These are phyloP conservation scores for Apostichopus parvimensis DNA, from an alignment of 35 echinoderm and acorn worm species.

Conservation along the genomic window DNA sequence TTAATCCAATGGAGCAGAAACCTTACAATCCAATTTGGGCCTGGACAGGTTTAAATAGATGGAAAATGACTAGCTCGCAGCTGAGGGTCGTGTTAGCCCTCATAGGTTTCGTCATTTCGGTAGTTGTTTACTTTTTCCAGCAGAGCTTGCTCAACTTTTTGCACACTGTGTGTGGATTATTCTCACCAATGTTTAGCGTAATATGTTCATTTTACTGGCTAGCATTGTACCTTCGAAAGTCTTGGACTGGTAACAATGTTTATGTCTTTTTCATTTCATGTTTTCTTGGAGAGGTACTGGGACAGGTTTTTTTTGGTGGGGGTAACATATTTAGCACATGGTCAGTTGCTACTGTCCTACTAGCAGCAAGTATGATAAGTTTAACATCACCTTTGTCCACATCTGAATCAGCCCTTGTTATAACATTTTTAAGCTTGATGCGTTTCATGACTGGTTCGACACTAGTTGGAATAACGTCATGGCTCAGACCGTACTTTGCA, in stretches of 20 bases:
- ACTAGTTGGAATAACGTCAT: slow-evolving; percentile 69
- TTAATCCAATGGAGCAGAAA: slow-evolving; percentile 75
- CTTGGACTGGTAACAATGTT: slow-evolving; percentile 97
- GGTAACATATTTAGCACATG: slow-evolving; percentile 76
- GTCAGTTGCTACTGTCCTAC: slow-evolving; percentile 81
- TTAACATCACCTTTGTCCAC: slow-evolving; percentile 83
- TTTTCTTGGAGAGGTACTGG: slow-evolving; percentile 85
- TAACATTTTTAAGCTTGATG: slow-evolving; percentile 97
- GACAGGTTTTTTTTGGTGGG: slow-evolving; percentile 80
- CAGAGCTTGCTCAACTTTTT: slow-evolving; percentile 72
- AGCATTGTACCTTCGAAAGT: slow-evolving; percentile 87
- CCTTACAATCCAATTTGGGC: slow-evolving; percentile 86
- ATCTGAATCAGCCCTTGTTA: slow-evolving; percentile 78
- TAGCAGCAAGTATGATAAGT: slow-evolving; percentile 73
- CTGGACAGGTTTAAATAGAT: slow-evolving; percentile 88
- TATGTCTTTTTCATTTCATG: slow-evolving; percentile 95
- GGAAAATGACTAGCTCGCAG: slow-evolving; percentile 71
- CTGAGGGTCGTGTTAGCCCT: slow-evolving; percentile 56
- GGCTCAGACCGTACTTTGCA: slow-evolving; percentile 89
- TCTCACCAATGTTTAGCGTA: slow-evolving; percentile 94
- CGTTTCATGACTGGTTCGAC: slow-evolving; percentile 94
- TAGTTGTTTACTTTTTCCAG: slow-evolving; percentile 84
- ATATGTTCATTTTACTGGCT: slow-evolving; percentile 97
- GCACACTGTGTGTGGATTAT: slow-evolving; percentile 84
- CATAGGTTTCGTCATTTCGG: slow-evolving; percentile 50